Base-by-base conservation (phyloP, 2,797 vertebrate genomes). In the Catostomus latipinnis region DNA sequence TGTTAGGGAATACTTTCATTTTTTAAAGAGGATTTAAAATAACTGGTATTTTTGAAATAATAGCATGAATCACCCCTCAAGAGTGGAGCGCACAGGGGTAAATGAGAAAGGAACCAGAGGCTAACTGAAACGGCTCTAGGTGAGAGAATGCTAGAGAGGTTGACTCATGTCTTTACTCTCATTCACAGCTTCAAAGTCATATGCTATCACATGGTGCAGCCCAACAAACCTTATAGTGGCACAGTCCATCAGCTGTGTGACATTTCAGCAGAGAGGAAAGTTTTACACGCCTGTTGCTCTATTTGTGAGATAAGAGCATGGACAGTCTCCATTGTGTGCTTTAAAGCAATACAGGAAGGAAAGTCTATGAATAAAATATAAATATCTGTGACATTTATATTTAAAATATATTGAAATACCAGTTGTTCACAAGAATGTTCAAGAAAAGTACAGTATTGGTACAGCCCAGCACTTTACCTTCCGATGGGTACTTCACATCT, bases 151-250 rank as follows among this genome's bases (percentile, higher is more conserved):
- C 34, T 34, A 34, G 34, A 34, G 34, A 34, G 34, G 34, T 34
- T 34, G 34, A 34, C 34, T 34, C 4, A 74, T 85, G 83, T 71
- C 81, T 87, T 87, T 84, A 87, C 89, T 88, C 86, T 90, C 88
- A 90, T 90, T 92, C 87, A 86, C 80, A 58, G 88, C 90, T 90
- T 92, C 91, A 90, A 91, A 92, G 91, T 87, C 85, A 46, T 56
- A 82, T 76, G 80, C 87, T 88, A 88, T 89, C 88, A 84, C 83
- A 82, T 14, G 79, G 67, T 71, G 34, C 53, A 84, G 73, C 76
- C 74, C 74, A 83, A 85, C 87, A 83, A 83, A 91, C 79, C 82
- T 81, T 62, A 61, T 53, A 84, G 84, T 72, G 82, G 83, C 81
- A 86, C 81, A 86, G 83, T 85, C 83, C 74, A 82, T 11, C 22